These are phyloP conservation scores for Xestia ashworthii DNA, from an alignment of 2,888 invertebrate species.

Conservation along the genomic window DNA sequence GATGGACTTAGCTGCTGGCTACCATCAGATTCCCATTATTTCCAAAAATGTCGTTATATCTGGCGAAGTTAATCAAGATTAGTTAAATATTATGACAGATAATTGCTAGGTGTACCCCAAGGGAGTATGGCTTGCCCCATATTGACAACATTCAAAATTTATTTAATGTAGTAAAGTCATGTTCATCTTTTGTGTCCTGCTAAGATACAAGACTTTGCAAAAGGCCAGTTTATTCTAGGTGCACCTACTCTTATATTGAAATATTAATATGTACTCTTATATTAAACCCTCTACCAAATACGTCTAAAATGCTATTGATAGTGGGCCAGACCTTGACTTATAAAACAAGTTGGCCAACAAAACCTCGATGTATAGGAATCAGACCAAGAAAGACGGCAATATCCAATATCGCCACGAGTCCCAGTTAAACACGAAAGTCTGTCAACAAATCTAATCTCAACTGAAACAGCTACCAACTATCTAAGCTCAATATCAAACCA, in stretches of 20 bases:
- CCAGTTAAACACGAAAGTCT: background rate
- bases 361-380: background rate
- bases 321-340: background rate
- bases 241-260: background rate
- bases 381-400: background rate
- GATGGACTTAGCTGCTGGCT: background rate
- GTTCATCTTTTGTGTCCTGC: background rate
- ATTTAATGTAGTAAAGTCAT: background rate
- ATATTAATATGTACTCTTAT: too few relatives aligned
- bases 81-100: background rate
- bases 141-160: background rate
- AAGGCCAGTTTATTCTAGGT: background rate
- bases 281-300: background rate
- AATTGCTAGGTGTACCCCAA: background rate
- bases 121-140: background rate
- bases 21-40: background rate
- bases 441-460: constrained; percentile 17
- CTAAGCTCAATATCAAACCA: constrained; percentile 55
- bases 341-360: background rate
- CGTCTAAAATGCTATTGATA: background rate
- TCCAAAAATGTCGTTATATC: background rate
- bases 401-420: background rate
- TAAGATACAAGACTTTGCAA: background rate
- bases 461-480: constrained; percentile 26
- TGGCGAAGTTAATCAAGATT: background rate